A percentile compares a stretch with the other conserved stretches of the same genome.
Evolutionary conservation across 2,888 invertebrate genomes (phyloP).

Genomic region (Agriopis marginaria): DNA sequence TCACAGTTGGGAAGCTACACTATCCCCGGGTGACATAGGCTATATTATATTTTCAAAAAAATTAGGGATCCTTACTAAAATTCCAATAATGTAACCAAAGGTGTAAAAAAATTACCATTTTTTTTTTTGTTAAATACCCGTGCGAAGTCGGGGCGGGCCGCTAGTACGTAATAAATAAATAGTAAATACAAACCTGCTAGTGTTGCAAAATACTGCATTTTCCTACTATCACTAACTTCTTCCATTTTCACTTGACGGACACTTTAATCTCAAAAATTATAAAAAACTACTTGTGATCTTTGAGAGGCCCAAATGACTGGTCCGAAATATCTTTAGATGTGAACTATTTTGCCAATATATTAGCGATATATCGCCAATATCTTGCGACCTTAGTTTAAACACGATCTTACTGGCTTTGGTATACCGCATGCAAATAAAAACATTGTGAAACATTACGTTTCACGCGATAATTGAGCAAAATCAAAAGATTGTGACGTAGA

Average conservation of each 20-base stretch:
- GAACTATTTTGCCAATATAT: constrained; percentile 43
- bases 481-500: constrained; percentile 5
- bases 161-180: too few relatives aligned
- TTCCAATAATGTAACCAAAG: too few relatives aligned
- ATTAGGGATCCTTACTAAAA: too few relatives aligned
- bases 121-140: too few relatives aligned
- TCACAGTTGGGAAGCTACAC: too few relatives aligned
- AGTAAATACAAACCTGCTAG: constrained; percentile 50
- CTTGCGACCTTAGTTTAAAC: constrained; percentile 39
- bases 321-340: constrained; percentile 10
- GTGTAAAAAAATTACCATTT: too few relatives aligned
- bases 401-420: constrained; percentile 21
- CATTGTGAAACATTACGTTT: constrained; percentile 15
- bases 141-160: too few relatives aligned
- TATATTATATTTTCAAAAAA: too few relatives aligned
- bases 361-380: constrained; percentile 45
- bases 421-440: constrained; percentile 13
- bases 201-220: constrained; percentile 53
- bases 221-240: constrained; percentile 43
- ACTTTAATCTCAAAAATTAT: not conserved
- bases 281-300: constrained; percentile 5
- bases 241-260: constrained; percentile 41
- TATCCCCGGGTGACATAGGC: too few relatives aligned
- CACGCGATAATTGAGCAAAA: constrained; percentile 11
- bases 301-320: constrained; percentile 23